These are phyloP conservation scores for Diadromus collaris DNA, from an alignment of 2,888 invertebrate genomes.

Conservation along the genomic window DNA sequence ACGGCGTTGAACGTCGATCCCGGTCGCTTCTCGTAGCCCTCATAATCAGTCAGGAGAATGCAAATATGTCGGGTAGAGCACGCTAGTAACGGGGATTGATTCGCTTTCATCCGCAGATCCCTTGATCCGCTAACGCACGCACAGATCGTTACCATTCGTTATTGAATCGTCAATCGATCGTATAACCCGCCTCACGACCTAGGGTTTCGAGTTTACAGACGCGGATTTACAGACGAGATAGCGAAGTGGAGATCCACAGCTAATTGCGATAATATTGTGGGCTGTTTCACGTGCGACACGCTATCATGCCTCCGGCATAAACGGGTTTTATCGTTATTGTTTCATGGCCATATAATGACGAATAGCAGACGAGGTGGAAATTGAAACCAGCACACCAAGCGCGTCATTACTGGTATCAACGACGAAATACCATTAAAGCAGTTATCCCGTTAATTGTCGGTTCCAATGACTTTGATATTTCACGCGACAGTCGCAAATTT, in stretches of 20 bases:
- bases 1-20: constrained; percentile 28
- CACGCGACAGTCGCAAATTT: neutral
- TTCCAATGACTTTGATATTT: neutral
- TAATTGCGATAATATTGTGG: constrained; percentile 10
- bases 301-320: neutral
- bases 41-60: constrained; percentile 35
- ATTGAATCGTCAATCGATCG: constrained; percentile 23
- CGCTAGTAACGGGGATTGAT: constrained; percentile 26
- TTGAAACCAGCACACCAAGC: neutral
- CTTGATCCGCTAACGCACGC: constrained; percentile 6
- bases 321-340: constrained; percentile 18
- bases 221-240: neutral
- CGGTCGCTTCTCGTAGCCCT: constrained; percentile 18
- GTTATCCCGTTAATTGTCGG: neutral
- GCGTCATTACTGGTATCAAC: neutral
- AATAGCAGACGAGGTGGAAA: neutral
- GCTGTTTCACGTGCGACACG: neutral
- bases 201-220: neutral
- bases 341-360: neutral
- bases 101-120: neutral
- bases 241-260: neutral
- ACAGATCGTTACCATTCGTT: constrained; percentile 23
- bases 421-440: neutral
- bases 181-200: constrained; percentile 7
- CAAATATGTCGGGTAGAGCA: constrained; percentile 17